These are phyloP conservation scores for Pituophis catenifer DNA, from an alignment of 2,113 vertebrate species.

Conservation along the genomic window DNA sequence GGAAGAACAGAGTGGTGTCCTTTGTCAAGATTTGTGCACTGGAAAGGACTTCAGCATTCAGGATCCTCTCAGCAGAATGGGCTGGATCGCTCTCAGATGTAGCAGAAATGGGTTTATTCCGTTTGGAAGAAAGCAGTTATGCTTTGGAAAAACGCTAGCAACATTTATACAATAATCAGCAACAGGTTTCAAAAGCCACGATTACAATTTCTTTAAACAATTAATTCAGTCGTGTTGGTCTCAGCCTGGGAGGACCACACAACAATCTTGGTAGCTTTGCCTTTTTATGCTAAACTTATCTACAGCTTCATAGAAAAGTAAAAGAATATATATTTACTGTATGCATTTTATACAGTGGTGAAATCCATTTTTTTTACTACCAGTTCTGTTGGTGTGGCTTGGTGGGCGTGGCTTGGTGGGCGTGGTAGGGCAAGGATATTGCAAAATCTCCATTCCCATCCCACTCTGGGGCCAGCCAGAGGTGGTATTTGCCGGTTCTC, in stretches of 20 bases:
- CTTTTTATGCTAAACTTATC: background rate
- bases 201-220: background rate
- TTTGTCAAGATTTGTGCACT: background rate
- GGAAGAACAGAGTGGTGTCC: background rate
- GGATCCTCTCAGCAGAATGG: background rate
- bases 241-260: background rate
- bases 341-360: background rate
- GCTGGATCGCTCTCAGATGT: background rate
- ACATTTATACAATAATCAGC: background rate
- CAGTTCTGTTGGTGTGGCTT: too few relatives aligned
- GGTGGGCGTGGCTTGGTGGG: too few relatives aligned
- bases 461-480: too few relatives aligned
- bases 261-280: background rate
- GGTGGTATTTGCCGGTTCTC: too few relatives aligned
- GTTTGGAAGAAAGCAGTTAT: background rate
- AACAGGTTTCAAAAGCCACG: background rate
- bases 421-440: too few relatives aligned
- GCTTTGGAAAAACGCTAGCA: background rate
- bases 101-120: background rate
- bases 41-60: background rate
- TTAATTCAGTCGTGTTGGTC: background rate
- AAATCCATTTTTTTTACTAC: too few relatives aligned
- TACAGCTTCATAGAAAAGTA: background rate
- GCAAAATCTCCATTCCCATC: too few relatives aligned
- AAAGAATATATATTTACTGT: background rate